Evolutionary conservation across 2,113 vertebrate genomes (phyloP).

Genomic region (Oceanites oceanicus): DNA sequence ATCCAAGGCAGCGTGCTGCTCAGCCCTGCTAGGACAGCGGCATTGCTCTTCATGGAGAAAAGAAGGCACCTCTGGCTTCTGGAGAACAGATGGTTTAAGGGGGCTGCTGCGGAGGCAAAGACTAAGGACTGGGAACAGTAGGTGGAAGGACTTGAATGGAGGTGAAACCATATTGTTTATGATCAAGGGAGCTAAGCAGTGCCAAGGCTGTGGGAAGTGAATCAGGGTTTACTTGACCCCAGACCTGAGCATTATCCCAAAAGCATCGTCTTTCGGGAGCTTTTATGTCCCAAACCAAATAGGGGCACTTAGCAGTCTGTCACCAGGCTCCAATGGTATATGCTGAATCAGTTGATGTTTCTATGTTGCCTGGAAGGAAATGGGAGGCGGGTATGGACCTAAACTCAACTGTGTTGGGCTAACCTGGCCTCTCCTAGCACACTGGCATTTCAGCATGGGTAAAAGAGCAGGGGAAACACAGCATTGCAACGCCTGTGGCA

Average conservation of each 20-base stretch:
- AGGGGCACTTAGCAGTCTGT: background rate
- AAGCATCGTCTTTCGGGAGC: background rate
- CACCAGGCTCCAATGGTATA: background rate
- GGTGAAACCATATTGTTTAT: background rate
- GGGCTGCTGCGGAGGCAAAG: conserved; percentile 20
- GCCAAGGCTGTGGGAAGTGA: background rate
- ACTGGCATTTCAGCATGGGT: background rate
- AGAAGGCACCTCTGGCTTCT: conserved; percentile 40
- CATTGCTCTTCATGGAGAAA: background rate
- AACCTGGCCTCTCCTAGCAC: background rate
- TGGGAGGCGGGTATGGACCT: background rate
- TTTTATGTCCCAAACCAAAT: background rate
- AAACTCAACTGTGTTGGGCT: background rate
- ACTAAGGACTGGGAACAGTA: conserved; percentile 11
- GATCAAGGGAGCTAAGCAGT: background rate
- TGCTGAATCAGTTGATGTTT: background rate
- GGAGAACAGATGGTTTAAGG: conserved; percentile 46
- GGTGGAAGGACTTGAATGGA: conserved; percentile 23
- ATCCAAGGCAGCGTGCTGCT: background rate
- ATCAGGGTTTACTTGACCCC: background rate
- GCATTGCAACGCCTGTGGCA: background rate
- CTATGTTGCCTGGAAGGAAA: background rate
- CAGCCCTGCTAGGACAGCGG: background rate
- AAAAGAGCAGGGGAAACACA: background rate
- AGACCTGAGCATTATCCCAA: background rate